Evolutionary conservation across 2,888 invertebrate genomes (phyloP).

Genomic region (Agrilus cyanescens): DNA sequence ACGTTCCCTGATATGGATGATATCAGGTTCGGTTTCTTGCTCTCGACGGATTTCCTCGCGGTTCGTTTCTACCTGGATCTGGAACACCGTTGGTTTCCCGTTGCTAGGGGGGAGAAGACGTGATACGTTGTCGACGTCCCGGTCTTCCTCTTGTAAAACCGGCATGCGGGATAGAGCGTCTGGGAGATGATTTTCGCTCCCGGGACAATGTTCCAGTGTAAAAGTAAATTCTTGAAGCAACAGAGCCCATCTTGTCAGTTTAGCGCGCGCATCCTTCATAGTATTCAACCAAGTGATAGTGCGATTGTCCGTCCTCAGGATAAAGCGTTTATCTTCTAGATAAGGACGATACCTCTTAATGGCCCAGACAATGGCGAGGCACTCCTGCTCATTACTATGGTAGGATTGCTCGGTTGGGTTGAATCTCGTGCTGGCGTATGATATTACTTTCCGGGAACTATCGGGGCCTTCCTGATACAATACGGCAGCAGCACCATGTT

Average conservation of each 20-base stretch:
- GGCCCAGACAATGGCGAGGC: constrained; percentile 18
- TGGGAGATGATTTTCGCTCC: constrained; percentile 14
- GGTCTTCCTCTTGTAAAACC: neutral
- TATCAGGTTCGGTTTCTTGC: constrained; percentile 19
- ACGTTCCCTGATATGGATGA: too few relatives aligned
- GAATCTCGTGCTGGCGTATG: constrained; percentile 15
- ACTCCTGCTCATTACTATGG: constrained; percentile 20
- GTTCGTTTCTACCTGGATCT: too few relatives aligned
- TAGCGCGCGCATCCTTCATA: constrained; percentile 8
- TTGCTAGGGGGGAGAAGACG: neutral
- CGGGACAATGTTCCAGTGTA: constrained; percentile 17
- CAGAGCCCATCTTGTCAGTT: constrained; percentile 13
- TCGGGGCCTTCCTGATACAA: constrained; percentile 14
- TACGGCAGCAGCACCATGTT: constrained; percentile 16
- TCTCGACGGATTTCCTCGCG: neutral
- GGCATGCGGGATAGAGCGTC: constrained; percentile 14
- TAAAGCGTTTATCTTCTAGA: constrained; percentile 16
- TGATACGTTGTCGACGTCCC: neutral
- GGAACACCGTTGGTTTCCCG: too few relatives aligned
- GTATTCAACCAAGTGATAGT: constrained; percentile 15
- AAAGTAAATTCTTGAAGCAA: constrained; percentile 15
- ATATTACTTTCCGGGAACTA: constrained; percentile 8
- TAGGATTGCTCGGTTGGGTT: constrained; percentile 9
- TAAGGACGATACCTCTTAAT: constrained; percentile 15
- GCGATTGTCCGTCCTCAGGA: constrained; percentile 15